Evolutionary conservation across 1,140 invertebrate species (phyloP).

Genomic region (Trigoniulus corallinus): DNA sequence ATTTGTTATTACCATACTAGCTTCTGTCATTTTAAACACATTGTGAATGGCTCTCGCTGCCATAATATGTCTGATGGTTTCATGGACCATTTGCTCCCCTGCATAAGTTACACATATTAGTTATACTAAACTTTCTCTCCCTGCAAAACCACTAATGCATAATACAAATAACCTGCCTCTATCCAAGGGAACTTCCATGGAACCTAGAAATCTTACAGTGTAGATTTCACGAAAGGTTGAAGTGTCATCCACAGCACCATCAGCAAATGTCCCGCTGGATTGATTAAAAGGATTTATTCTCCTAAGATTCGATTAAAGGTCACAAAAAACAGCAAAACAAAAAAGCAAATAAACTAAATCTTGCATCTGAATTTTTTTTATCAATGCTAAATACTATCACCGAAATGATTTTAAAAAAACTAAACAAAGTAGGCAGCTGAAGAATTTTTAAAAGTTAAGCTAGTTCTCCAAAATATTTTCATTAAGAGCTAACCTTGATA

Average conservation of each 20-base stretch:
- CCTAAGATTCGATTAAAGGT: constrained; percentile 10
- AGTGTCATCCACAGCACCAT: constrained; percentile 2
- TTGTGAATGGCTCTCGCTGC: constrained; percentile 33
- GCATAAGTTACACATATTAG: too few relatives aligned
- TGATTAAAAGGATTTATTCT: constrained; percentile 28
- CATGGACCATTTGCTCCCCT: constrained; percentile 28
- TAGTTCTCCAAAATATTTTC: too few relatives aligned
- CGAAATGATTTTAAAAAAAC: too few relatives aligned
- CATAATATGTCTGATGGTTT: constrained; percentile 33
- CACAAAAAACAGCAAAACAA: not conserved
- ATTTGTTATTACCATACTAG: constrained; percentile 25
- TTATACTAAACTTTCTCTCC: too few relatives aligned
- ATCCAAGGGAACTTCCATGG: constrained; percentile 9
- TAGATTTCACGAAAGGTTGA: constrained; percentile 6
- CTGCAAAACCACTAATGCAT: too few relatives aligned
- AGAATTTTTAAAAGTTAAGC: too few relatives aligned
- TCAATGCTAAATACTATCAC: too few relatives aligned
- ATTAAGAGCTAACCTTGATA: too few relatives aligned
- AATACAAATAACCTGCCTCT: constrained; percentile 7
- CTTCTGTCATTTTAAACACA: constrained; percentile 32
- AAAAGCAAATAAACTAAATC: not conserved
- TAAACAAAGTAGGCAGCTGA: too few relatives aligned
- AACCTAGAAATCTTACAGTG: constrained; percentile 9
- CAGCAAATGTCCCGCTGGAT: constrained; percentile 10
- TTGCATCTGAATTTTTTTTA: too few relatives aligned